Evolutionary conservation across 1,140 invertebrate genomes (phyloP), one percentile per base, ranked within the genome.

Genomic region (Macrosteles quadrilineatus): DNA sequence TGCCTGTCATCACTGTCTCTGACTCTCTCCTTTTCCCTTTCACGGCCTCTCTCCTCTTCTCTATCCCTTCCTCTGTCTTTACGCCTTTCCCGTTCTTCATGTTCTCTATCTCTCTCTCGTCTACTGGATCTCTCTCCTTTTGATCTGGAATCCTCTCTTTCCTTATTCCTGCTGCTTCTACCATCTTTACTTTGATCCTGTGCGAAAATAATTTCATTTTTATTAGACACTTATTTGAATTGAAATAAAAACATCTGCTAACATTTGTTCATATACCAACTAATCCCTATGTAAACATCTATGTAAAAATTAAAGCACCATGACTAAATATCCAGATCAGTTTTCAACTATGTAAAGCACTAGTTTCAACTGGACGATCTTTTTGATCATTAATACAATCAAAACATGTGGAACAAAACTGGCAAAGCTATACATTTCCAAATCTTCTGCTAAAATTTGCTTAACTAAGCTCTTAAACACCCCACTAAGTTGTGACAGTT

Each of bases 31-130:
- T 30, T 36, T 12, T 69, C 76, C 76, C 31, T 36, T 11, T 69
- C 76, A 76, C 79, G 77, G 76, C 72, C 76, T 78, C 73, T 76
- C 73, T 77, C 75, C 74, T 73, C 78, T 71, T 75, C 76, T 75
- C 73, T 6, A 17, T 50, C 47, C n/a, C 47, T 50, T 4, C 47
- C 47, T n/a, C 27, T 2, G 23, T 59, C 55, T 12, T 14, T 59
- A 9, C 21, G 63, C 73, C 69, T 57, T 47, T 73, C 32, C 69
- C 70, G 71, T 59, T 57, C 65, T 17, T 62, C 68, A 67, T 73
- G 63, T 62, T 72, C 50, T 36, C 72, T 68, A 29, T 47, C 70
- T 64, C 30, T 72, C 62, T 50, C 68, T 50, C 53, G 50, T 29
- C 64, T 62, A 36, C 4, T 36, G 4, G 32, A 36, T 70, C 47